These are phyloP conservation scores for Macrobrachium nipponense DNA, from an alignment of 1,140 invertebrate genomes.

Conservation along the genomic window DNA sequence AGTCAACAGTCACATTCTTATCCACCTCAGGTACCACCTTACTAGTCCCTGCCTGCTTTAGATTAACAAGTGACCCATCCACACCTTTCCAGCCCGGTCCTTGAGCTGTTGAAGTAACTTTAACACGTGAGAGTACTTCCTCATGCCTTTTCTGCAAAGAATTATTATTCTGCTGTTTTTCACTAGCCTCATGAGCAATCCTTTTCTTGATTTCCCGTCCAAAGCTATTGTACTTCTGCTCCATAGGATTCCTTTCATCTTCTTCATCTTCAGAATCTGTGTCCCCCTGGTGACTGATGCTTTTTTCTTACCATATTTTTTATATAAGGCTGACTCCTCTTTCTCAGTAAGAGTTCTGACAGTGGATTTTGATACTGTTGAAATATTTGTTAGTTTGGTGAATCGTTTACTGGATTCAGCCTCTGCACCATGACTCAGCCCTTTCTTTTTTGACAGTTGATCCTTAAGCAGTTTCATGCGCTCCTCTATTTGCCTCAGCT, in stretches of 20 bases:
- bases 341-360: slow-evolving; percentile 26
- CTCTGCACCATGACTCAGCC: slow-evolving; percentile 10
- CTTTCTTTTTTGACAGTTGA: slow-evolving; percentile 56
- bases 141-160: not conserved
- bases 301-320: slow-evolving; percentile 64
- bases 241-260: slow-evolving; percentile 78
- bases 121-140: not conserved
- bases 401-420: slow-evolving; percentile 37
- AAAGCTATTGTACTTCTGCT: slow-evolving; percentile 78
- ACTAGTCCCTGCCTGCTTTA: slow-evolving; percentile 1
- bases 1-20: slow-evolving; percentile 73
- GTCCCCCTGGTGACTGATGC: slow-evolving; percentile 73
- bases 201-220: slow-evolving; percentile 77
- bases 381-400: slow-evolving; percentile 54
- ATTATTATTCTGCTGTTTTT: not conserved
- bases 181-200: slow-evolving; percentile 66
- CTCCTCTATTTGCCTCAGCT: slow-evolving; percentile 59
- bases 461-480: slow-evolving; percentile 54
- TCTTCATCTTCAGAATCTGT: slow-evolving; percentile 86
- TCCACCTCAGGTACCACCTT: slow-evolving; percentile 67
- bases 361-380: not conserved
- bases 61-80: slow-evolving; percentile 21
- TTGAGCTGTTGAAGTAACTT: not conserved
- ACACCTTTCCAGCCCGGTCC: slow-evolving; percentile 31
- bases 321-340: slow-evolving; percentile 42